A percentile compares a stretch with the other conserved stretches of the same genome.
These are phyloP conservation scores for Zeus faber DNA, from an alignment of 2,113 vertebrate genomes.

Conservation along the genomic window DNA sequence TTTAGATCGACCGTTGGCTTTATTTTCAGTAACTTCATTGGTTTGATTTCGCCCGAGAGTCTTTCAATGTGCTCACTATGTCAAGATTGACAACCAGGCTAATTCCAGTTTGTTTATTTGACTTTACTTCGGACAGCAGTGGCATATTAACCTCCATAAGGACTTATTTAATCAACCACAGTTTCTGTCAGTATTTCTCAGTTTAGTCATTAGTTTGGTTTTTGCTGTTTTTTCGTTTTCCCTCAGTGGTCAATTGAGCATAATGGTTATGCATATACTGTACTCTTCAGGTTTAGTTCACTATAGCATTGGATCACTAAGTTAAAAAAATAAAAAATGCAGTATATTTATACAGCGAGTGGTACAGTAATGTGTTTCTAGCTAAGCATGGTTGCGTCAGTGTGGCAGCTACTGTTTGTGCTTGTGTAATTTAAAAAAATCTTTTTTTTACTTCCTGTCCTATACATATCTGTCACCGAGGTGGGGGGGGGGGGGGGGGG, in stretches of 20 bases:
- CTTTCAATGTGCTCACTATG: no score
- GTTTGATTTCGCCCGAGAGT: no score
- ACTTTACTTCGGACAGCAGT: constrained; percentile 52
- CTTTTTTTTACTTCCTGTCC: constrained; percentile 7
- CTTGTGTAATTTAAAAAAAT: constrained; percentile 36
- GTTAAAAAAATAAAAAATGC: constrained; percentile 60
- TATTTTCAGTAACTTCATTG: no score
- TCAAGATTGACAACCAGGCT: no score
- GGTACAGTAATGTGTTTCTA: constrained; percentile 73
- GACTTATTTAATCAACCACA: constrained; percentile 71
- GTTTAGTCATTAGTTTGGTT: constrained; percentile 28
- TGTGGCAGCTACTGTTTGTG: constrained; percentile 72
- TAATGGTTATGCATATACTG: constrained; percentile 64
- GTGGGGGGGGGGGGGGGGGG: constrained; percentile 12
- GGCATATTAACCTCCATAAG: constrained; percentile 39
- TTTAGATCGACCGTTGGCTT: no score
- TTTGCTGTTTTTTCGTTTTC: constrained; percentile 15
- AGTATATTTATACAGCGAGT: constrained; percentile 75
- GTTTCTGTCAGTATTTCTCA: constrained; percentile 65
- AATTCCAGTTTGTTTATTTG: no score
- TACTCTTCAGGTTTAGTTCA: constrained; percentile 70
- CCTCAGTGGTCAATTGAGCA: constrained; percentile 57
- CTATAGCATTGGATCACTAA: constrained; percentile 70
- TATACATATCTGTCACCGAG: constrained; percentile 32
- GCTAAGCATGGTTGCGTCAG: constrained; percentile 75